Conservation (phyloP, 2,888 invertebrate species). For the Tetranychus piercei region DNA sequence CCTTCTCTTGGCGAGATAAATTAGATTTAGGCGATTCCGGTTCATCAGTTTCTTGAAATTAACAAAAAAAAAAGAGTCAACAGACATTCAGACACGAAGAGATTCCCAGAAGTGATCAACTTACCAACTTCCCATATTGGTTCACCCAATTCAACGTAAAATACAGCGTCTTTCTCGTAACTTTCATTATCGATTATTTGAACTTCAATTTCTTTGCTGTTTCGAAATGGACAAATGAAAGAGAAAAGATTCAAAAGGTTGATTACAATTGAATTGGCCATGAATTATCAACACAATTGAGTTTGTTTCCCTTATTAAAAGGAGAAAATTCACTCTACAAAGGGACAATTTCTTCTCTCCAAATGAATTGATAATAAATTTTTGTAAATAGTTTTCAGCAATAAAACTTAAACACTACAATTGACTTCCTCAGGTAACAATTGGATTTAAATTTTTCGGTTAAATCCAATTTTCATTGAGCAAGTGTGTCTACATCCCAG, state of each 20-base stretch:
- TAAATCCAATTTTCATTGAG: no score
- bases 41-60: background rate
- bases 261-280: no score
- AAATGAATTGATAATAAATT: no score
- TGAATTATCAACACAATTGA: no score
- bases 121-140: constrained; percentile 62
- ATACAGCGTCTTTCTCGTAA: constrained; percentile 85
- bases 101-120: background rate
- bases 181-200: constrained; percentile 89
- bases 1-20: constrained; percentile 39
- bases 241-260: background rate
- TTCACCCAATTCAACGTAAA: constrained; percentile 75
- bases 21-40: constrained; percentile 11
- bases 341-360: no score
- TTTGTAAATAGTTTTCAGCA: no score
- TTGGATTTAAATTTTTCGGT: no score
- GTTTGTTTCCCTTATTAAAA: no score
- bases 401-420: no score
- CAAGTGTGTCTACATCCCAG: no score
- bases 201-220: constrained; percentile 50
- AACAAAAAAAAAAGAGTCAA: background rate
- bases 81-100: background rate
- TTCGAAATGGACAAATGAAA: background rate
- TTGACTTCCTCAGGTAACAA: no score
- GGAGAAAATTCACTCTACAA: no score